Evolutionary conservation across 2,888 invertebrate genomes (phyloP), one percentile per base, ranked within the genome.

Genomic region (Andrena camellia): DNA sequence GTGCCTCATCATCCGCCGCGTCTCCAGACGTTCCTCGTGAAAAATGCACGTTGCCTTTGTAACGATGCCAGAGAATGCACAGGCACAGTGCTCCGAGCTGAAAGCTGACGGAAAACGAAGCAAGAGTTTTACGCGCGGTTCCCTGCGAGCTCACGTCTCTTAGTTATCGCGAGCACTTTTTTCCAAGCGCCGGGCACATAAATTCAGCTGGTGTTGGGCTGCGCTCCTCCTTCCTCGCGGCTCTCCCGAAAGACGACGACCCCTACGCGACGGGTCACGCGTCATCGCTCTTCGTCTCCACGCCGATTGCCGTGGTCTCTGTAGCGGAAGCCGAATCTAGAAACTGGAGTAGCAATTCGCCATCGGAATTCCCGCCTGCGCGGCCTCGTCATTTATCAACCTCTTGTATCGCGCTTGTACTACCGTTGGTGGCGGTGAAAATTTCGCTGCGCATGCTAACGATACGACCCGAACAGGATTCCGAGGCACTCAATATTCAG

Each of bases 241-340:
- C 70, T 35, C 59, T 0, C 59, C 17, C 66, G 42, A 48, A 84
- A 74, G 62, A 68, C 17, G 59, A n/a, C n/a, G 69, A 57, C 59
- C 57, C 57, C 17, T 2, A 0, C n/a, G n/a, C 42, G 42, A 42
- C 42, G 20, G 62, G 63, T 63, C 75, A 35, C 33, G 23, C 50
- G 52, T 20, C 83, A 78, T 86, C 67, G 31, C 75, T 83, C 83
- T 78, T 86, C 76, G 57, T 70, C 59, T 4, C 17, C 17, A 5
- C n/a, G 8, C 23, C 13, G 48, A 52, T n/a, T 69, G 50, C 59
- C 78, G 50, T 29, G 31, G 48, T 52, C 8, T 70, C 48, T 13
- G 57, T 23, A 26, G 52, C 42, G 2, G 13, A 13, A 17, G 26
- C n/a, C 10, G 0, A 62, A 50, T n/a, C 42, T 62, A 63, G 54